These are phyloP conservation scores for Darevskia nairensis DNA, from an alignment of 2,797 vertebrate genomes.

Conservation along the genomic window DNA sequence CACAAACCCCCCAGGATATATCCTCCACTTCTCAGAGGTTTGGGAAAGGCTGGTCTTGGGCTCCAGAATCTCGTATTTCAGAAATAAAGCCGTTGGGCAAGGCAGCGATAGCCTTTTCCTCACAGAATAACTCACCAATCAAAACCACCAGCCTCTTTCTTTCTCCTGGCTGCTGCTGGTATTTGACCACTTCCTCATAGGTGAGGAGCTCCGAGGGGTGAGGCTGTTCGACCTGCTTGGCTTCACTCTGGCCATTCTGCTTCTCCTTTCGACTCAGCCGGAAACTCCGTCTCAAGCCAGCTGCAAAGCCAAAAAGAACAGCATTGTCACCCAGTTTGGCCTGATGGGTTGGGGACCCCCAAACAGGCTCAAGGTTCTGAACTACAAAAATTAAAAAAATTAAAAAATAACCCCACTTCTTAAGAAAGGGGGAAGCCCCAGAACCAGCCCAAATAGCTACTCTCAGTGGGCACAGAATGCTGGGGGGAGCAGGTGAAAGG, in stretches of 20 bases:
- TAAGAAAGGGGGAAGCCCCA: too few relatives aligned
- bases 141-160: constrained; percentile 89
- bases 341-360: background rate
- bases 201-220: constrained; percentile 83
- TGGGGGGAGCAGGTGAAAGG: too few relatives aligned
- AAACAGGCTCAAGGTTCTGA: background rate
- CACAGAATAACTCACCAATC: constrained; percentile 81
- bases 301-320: constrained; percentile 68
- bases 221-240: constrained; percentile 67
- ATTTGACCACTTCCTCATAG: constrained; percentile 90
- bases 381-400: too few relatives aligned
- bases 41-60: background rate
- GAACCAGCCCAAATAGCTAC: background rate
- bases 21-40: background rate
- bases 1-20: too few relatives aligned
- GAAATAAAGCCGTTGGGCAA: background rate
- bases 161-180: constrained; percentile 84
- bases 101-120: background rate
- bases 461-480: background rate
- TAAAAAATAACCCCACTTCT: too few relatives aligned
- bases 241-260: constrained; percentile 76
- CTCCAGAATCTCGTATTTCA: background rate
- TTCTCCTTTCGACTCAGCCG: constrained; percentile 87
- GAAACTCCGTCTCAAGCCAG: constrained; percentile 90
- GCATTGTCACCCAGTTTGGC: background rate